Evolutionary conservation across 2,797 vertebrate species (phyloP).

Genomic region (Anguilla marmorata): DNA sequence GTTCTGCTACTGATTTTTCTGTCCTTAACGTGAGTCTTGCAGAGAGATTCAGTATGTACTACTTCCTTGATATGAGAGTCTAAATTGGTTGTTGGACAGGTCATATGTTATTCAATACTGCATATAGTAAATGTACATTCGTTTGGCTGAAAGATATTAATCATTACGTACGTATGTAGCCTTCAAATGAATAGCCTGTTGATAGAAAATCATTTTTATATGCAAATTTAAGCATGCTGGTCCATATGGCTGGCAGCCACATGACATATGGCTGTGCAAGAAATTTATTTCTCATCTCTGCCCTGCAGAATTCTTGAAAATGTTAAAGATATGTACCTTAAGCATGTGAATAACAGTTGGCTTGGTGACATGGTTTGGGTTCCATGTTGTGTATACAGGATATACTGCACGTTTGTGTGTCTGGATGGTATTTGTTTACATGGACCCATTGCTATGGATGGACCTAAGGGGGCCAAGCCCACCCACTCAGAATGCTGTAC

Average conservation of each 20-base stretch:
- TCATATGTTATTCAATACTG: conserved; percentile 2
- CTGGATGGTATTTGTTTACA: neutral
- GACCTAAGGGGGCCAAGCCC: too few species aligned
- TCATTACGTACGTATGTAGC: neutral
- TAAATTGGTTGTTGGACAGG: neutral
- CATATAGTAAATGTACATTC: neutral
- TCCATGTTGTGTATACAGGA: neutral
- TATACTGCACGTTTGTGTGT: neutral
- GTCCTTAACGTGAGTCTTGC: neutral
- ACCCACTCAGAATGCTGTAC: too few species aligned
- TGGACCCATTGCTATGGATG: neutral
- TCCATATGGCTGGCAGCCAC: neutral
- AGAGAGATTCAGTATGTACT: neutral
- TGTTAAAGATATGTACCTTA: neutral
- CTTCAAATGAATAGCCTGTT: neutral
- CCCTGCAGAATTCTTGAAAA: neutral
- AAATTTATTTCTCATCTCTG: neutral
- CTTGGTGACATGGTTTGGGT: neutral
- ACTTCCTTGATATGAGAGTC: neutral
- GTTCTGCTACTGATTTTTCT: neutral
- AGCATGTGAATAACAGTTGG: neutral
- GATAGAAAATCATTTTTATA: conserved; percentile 1
- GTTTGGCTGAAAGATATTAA: neutral
- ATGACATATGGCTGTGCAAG: neutral
- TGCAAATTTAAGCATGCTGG: neutral